These are phyloP conservation scores for Chironex yamaguchii DNA, from an alignment of 30 jellyfish, hydroid and myxozoan species.

Conservation along the genomic window DNA sequence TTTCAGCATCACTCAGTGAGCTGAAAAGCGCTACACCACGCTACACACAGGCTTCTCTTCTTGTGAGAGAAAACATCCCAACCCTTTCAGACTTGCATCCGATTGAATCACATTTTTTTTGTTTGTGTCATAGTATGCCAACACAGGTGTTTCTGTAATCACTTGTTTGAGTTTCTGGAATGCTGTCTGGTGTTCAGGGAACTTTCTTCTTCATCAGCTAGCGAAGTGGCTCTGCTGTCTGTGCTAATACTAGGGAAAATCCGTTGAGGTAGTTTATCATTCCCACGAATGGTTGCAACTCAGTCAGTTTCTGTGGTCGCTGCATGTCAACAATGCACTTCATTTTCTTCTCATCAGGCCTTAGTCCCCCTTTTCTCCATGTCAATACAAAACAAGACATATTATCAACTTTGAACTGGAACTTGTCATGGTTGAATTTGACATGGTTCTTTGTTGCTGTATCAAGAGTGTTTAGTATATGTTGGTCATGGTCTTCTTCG, in stretches of 20 bases:
- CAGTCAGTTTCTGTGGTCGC: neutral
- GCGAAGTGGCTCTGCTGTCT: neutral
- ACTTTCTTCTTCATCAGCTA: neutral
- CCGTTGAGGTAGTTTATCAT: constrained; percentile 17
- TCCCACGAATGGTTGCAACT: neutral
- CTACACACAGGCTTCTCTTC: constrained; percentile 76
- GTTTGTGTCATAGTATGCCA: constrained; percentile 25
- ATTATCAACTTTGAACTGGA: neutral
- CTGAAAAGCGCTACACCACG: no score
- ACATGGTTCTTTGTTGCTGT: neutral
- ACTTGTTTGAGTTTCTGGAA: constrained; percentile 4
- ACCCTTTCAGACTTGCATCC: constrained; percentile 52
- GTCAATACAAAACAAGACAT: neutral
- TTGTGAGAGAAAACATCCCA: constrained; percentile 38
- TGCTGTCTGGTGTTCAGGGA: constrained; percentile 30
- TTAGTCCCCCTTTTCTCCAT: neutral
- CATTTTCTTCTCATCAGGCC: neutral
- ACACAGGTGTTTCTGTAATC: constrained; percentile 15
- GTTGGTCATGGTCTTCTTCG: neutral
- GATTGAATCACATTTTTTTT: constrained; percentile 22
- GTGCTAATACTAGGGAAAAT: neutral
- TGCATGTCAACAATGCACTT: constrained; percentile 8
- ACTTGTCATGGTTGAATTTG: neutral
- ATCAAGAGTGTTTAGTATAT: neutral
- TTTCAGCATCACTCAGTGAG: constrained; percentile 45